Base-by-base conservation (phyloP, 2,797 vertebrate genomes). In the Brachyrhaphis roseni region DNA sequence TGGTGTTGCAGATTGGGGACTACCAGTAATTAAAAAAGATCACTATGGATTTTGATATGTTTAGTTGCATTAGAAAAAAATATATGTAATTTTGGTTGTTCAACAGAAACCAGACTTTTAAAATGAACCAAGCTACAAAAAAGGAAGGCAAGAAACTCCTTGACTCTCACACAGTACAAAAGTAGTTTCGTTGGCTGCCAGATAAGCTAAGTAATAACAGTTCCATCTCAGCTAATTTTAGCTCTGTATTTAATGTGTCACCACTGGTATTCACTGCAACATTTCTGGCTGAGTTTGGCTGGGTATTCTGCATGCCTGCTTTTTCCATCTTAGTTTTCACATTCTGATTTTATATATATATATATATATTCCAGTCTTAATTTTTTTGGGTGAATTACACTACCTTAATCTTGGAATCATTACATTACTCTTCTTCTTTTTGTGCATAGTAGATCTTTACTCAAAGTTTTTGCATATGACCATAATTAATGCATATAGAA, bases 171-270 rank as follows among this genome's bases (percentile, higher is more conserved):
- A 72, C 75, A 72, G 79, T 84, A 90, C 77, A 87, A 87, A 93
- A 90, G 89, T 90, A 87, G 87, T 90, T 90, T 91, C 81, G 78
- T 86, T 86, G 89, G 85, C 88, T 90, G 90, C 90, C 92, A 93
- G 94, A 94, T 94, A 94, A 94, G 92, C 93, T 91, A 88, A 94
- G 94, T 94, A 94, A 95, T 94, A 95, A 94, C 93, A 86, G 89
- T 90, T 91, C 89, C 86, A 91, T 94, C 89, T 93, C 90, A 88
- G 94, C 93, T 95, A 95, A 95, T 95, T 95, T 95, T 95, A 95
- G 93, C 91, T 80, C 91, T 83, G 91, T 89, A 92, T 93, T 93
- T 88, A 93, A 93, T 94, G 90, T 92, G 93, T 88, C 85, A 45
- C 86, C 84, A 78, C 87, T 92, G 91, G 92, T 94, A 91, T 93